A percentile compares a stretch with the other conserved stretches of the same genome.
phyloP scores from a whole-genome alignment of 2,888 invertebrate genomes.

The Sesia apiformis region DNA sequence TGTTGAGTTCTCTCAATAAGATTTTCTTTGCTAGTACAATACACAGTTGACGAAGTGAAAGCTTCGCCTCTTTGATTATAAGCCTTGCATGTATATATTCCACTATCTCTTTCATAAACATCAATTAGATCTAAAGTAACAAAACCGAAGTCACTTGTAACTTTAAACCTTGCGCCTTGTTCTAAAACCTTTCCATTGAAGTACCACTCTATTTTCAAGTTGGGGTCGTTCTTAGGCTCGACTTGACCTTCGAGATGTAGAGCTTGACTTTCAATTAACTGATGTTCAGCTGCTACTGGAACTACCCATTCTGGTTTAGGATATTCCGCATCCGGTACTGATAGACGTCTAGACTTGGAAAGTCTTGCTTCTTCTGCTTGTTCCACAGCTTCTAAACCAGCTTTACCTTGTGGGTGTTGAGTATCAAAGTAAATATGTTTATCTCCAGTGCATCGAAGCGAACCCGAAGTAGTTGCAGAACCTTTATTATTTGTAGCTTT shows the following conservation, averaged over 20 bases:
- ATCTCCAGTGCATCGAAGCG: conserved; percentile 87
- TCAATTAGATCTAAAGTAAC: conserved; percentile 95
- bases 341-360: conserved; percentile 80
- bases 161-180: conserved; percentile 91
- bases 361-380: conserved; percentile 90
- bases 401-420: conserved; percentile 95
- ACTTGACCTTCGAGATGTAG: conserved; percentile 96
- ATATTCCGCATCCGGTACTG: conserved; percentile 83
- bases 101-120: conserved; percentile 94
- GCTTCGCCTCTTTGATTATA: conserved; percentile 92
- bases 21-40: conserved; percentile 86
- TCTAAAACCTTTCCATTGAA: conserved; percentile 92
- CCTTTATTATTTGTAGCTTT: conserved; percentile 93
- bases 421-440: conserved; percentile 89
- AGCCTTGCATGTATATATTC: conserved; percentile 94
- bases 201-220: conserved; percentile 94
- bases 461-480: conserved; percentile 91
- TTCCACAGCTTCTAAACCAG: conserved; percentile 91
- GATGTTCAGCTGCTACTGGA: conserved; percentile 86
- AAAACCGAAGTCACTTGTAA: conserved; percentile 96
- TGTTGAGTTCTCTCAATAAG: conserved; percentile 93
- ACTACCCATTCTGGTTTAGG: conserved; percentile 91
- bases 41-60: conserved; percentile 92
- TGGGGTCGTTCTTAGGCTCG: conserved; percentile 94
- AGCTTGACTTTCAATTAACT: conserved; percentile 86